A percentile compares a stretch with the other conserved stretches of the same genome.
Conservation (phyloP, 1,140 invertebrate species). For the Pseudomyrmex concolor region DNA sequence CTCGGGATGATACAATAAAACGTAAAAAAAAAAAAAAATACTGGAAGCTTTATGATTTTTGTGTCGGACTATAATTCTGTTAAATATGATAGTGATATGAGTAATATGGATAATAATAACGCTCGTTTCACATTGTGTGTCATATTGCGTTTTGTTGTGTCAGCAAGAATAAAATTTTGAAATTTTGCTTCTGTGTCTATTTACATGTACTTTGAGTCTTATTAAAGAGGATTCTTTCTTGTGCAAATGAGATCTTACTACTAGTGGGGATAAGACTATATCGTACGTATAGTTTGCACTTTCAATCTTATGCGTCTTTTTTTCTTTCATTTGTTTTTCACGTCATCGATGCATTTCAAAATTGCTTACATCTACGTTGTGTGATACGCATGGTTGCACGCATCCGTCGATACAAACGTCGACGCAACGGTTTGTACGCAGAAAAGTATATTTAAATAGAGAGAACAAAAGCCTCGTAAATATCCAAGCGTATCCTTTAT, state of each 20-base stretch:
- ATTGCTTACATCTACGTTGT: background rate
- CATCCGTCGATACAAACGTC: slow-evolving; percentile 44
- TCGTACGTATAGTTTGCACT: background rate
- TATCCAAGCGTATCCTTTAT: background rate
- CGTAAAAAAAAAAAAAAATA: background rate
- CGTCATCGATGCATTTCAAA: background rate
- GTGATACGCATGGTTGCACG: slow-evolving; percentile 29
- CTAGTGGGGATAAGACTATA: background rate
- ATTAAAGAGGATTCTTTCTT: background rate
- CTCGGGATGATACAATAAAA: background rate
- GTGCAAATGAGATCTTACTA: background rate
- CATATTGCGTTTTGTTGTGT: background rate
- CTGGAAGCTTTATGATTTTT: slow-evolving; percentile 9
- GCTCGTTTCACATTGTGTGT: background rate
- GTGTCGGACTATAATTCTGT: background rate
- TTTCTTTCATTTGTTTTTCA: background rate
- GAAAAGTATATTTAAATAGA: slow-evolving; percentile 5
- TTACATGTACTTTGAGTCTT: background rate
- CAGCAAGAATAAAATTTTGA: background rate
- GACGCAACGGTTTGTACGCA: slow-evolving; percentile 16
- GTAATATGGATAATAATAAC: background rate
- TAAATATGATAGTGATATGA: background rate
- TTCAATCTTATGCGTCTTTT: background rate
- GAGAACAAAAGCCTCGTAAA: slow-evolving; percentile 34
- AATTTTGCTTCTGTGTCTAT: background rate